A percentile compares a stretch with the other conserved stretches of the same genome.
Conservation (phyloP, 2,113 vertebrate species). For the Loxodonta africana region DNA sequence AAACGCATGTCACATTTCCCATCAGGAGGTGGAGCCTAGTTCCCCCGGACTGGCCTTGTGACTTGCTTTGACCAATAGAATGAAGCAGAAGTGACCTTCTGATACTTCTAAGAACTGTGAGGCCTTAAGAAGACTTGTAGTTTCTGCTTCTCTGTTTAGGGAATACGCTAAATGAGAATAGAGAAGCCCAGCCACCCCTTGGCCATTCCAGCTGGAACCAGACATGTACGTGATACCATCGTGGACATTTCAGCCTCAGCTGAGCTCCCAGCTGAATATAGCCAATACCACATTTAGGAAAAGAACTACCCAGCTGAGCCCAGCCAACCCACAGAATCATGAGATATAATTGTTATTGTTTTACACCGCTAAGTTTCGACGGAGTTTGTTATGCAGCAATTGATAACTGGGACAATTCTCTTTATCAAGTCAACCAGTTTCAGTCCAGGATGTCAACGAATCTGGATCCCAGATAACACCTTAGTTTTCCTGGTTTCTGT, state of each 20-base stretch:
- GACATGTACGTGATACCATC: background rate
- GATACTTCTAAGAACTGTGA: background rate
- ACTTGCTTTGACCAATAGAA: constrained; percentile 14
- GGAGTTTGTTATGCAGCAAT: background rate
- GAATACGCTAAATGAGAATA: background rate
- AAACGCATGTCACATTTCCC: background rate
- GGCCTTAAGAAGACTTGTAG: background rate
- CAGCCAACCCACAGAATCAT: background rate
- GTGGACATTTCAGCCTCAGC: background rate
- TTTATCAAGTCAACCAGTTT: constrained; percentile 13
- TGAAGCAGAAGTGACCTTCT: background rate
- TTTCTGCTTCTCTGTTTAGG: constrained; percentile 14
- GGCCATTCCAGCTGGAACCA: background rate
- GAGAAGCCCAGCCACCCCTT: background rate
- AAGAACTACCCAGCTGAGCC: background rate
- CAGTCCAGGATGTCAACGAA: constrained; percentile 15
- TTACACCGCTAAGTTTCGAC: constrained; percentile 6
- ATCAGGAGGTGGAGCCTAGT: background rate
- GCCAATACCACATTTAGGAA: background rate
- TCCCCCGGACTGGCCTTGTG: background rate
- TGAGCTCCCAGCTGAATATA: background rate
- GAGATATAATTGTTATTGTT: background rate
- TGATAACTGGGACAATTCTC: background rate
- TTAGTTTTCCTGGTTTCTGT: background rate
- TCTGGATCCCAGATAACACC: background rate